Evolutionary conservation across 2,797 vertebrate genomes (phyloP).

Genomic region (Arrhamphus sclerolepis): DNA sequence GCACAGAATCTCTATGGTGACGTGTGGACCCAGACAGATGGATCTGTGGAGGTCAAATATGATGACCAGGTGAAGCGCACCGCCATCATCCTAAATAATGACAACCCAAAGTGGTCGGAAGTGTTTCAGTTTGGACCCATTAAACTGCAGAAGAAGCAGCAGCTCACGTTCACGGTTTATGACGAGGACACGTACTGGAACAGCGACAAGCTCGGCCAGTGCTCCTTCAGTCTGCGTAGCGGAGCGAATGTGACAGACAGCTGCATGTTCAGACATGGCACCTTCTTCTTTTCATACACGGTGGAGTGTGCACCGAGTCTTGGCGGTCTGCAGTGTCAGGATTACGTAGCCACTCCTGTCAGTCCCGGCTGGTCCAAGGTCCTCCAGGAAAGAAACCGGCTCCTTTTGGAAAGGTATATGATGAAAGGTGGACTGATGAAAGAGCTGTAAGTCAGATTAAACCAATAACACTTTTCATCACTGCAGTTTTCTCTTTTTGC

Average conservation of each 20-base stretch:
- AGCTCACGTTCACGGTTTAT: constrained; percentile 28
- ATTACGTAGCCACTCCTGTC: constrained; percentile 31
- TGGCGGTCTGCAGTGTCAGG: constrained; percentile 25
- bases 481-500: too few relatives aligned
- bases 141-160: constrained; percentile 9
- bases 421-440: too few relatives aligned
- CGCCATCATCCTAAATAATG: background rate
- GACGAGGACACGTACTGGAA: constrained; percentile 43
- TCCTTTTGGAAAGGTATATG: constrained; percentile 15
- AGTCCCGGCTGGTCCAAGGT: constrained; percentile 18
- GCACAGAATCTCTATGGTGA: constrained; percentile 40
- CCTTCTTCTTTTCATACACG: constrained; percentile 42
- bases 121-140: constrained; percentile 47
- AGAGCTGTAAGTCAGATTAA: too few relatives aligned
- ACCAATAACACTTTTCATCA: too few relatives aligned
- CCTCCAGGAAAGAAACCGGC: constrained; percentile 38
- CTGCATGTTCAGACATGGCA: constrained; percentile 40
- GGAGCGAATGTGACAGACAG: background rate
- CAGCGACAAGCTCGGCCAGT: constrained; percentile 29
- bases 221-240: background rate
- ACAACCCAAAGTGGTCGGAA: constrained; percentile 39
- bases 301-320: constrained; percentile 49
- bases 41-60: constrained; percentile 36
- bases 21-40: background rate
- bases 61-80: constrained; percentile 22